Percentiles rank a stretch among this genome's conserved stretches.
phyloP scores from a whole-genome alignment of 1,140 invertebrate species.

The Euwallacea fornicatus region DNA sequence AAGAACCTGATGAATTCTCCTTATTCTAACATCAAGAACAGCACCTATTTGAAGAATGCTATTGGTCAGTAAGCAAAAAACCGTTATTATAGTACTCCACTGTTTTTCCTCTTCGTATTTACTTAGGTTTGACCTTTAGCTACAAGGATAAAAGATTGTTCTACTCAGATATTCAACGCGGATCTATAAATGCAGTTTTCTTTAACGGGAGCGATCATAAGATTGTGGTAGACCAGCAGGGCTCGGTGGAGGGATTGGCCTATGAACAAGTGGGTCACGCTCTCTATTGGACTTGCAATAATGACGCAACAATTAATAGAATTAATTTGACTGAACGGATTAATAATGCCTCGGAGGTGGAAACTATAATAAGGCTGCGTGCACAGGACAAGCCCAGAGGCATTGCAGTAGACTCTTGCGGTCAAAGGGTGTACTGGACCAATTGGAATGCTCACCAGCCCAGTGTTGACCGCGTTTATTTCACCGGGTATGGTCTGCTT shows the following conservation, averaged over 20 bases:
- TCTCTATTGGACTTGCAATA: conserved; percentile 86
- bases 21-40: conserved; percentile 71
- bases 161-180: conserved; percentile 85
- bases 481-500: conserved; percentile 57
- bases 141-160: conserved; percentile 71
- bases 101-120: too few relatives aligned
- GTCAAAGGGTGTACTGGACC: conserved; percentile 74
- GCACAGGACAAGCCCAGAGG: conserved; percentile 78
- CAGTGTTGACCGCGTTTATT: conserved; percentile 71
- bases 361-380: conserved; percentile 67
- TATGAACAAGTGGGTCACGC: conserved; percentile 66
- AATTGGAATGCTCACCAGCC: conserved; percentile 79
- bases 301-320: conserved; percentile 72
- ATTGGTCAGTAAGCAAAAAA: conserved; percentile 55
- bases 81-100: too few relatives aligned
- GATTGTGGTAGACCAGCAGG: conserved; percentile 70
- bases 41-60: conserved; percentile 75
- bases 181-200: conserved; percentile 79
- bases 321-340: conserved; percentile 56
- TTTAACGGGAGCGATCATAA: conserved; percentile 78
- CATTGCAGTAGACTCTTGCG: conserved; percentile 80
- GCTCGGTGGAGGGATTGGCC: conserved; percentile 81
- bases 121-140: conserved; percentile 74
- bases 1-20: conserved; percentile 74
- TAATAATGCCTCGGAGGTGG: conserved; percentile 55